Evolutionary conservation across 2,888 invertebrate genomes (phyloP).

Genomic region (Enchytraeus crypticus): DNA sequence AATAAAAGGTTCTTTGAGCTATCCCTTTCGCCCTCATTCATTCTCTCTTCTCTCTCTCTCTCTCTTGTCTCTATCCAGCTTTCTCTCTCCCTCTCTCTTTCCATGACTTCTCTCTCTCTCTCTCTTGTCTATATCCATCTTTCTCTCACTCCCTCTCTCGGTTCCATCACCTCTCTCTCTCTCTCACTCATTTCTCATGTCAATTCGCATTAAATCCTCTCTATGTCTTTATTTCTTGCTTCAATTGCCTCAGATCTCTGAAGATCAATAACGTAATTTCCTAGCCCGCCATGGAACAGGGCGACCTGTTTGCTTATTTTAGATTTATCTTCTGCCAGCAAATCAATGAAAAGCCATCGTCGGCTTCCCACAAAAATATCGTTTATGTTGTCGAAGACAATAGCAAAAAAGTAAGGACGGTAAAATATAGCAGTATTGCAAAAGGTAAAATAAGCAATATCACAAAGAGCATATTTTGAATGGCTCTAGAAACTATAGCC

Average conservation of each 20-base stretch:
- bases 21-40: neutral
- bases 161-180: neutral
- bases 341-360: no score
- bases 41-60: neutral
- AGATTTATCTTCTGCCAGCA: no score
- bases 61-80: neutral
- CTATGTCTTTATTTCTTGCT: neutral
- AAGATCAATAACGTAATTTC: constrained; percentile 3
- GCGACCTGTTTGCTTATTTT: neutral
- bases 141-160: neutral
- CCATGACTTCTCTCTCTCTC: no score
- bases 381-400: no score
- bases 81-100: neutral
- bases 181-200: neutral
- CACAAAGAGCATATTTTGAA: no score
- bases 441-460: no score
- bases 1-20: no score
- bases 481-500: no score
- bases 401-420: no score
- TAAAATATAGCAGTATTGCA: no score
- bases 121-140: neutral
- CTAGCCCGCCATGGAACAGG: neutral
- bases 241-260: neutral
- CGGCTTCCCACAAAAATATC: no score
- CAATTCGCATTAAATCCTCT: neutral